Evolutionary conservation across 2,113 vertebrate genomes (phyloP).

Genomic region (Brienomyrus brachyistius): DNA sequence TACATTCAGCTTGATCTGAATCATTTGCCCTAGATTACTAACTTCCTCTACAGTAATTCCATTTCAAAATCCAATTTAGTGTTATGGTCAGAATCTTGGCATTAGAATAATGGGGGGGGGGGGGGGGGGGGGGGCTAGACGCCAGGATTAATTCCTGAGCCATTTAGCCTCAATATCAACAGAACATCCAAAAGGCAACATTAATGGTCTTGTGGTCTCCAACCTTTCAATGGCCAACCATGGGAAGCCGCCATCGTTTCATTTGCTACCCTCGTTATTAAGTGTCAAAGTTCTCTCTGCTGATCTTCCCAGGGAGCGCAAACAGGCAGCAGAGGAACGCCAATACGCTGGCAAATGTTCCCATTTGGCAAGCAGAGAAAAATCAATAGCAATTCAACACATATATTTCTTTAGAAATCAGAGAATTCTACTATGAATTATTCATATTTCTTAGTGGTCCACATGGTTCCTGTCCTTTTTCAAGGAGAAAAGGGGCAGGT

Average conservation of each 20-base stretch:
- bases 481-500: neutral
- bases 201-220: neutral
- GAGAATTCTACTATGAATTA: neutral
- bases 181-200: neutral
- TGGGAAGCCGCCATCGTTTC: neutral
- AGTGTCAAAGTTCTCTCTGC: neutral
- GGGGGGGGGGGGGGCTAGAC: neutral
- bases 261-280: neutral
- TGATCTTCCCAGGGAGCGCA: neutral
- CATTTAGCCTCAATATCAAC: neutral
- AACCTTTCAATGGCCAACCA: neutral
- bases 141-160: neutral
- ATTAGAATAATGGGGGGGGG: neutral
- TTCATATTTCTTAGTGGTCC: neutral
- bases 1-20: constrained; percentile 5
- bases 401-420: neutral
- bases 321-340: neutral
- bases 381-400: neutral
- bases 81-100: constrained; percentile 10
- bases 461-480: neutral
- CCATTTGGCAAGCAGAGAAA: constrained; percentile 3
- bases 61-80: neutral
- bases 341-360: neutral
- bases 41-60: neutral
- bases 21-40: constrained; percentile 6